Percentiles rank a stretch among this genome's conserved stretches.
These are phyloP conservation scores for Centruroides vittatus DNA, from an alignment of 1,140 invertebrate genomes.

Conservation along the genomic window DNA sequence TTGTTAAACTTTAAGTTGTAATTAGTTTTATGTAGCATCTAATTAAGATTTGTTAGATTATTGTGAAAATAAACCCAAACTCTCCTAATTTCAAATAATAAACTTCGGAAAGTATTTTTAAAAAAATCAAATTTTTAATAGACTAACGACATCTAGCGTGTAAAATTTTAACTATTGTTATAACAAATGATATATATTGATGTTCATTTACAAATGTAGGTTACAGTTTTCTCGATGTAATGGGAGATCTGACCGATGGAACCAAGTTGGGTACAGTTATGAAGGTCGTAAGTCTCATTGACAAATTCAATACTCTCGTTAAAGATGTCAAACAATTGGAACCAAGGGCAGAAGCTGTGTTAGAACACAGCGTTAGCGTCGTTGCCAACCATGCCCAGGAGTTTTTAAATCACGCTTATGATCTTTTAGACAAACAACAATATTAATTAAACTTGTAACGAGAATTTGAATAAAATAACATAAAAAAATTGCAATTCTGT, in stretches of 20 bases:
- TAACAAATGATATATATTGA: too few relatives aligned
- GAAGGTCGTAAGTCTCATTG: slow-evolving; percentile 8
- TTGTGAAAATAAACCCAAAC: too few relatives aligned
- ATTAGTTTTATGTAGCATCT: too few relatives aligned
- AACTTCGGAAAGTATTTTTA: too few relatives aligned
- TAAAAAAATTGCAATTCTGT: too few relatives aligned
- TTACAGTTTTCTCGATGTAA: slow-evolving; percentile 8
- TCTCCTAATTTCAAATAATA: too few relatives aligned
- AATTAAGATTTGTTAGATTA: too few relatives aligned
- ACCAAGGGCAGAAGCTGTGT: slow-evolving; percentile 5
- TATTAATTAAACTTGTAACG: too few relatives aligned
- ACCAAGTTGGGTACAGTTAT: slow-evolving; percentile 6
- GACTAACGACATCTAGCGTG: not conserved
- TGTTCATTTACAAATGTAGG: not conserved
- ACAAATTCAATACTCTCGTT: slow-evolving; percentile 14
- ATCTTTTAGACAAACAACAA: not conserved
- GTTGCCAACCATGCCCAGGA: slow-evolving; percentile 10
- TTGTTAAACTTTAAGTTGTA: too few relatives aligned
- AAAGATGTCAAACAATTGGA: slow-evolving; percentile 9
- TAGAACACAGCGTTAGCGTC: slow-evolving; percentile 9
- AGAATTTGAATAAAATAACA: too few relatives aligned
- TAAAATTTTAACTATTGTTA: too few relatives aligned
- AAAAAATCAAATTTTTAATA: not conserved
- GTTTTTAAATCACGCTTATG: slow-evolving; percentile 9
- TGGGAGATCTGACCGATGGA: slow-evolving; percentile 7